Evolutionary conservation across 2,888 invertebrate genomes (phyloP).

Genomic region (Myathropa florea): DNA sequence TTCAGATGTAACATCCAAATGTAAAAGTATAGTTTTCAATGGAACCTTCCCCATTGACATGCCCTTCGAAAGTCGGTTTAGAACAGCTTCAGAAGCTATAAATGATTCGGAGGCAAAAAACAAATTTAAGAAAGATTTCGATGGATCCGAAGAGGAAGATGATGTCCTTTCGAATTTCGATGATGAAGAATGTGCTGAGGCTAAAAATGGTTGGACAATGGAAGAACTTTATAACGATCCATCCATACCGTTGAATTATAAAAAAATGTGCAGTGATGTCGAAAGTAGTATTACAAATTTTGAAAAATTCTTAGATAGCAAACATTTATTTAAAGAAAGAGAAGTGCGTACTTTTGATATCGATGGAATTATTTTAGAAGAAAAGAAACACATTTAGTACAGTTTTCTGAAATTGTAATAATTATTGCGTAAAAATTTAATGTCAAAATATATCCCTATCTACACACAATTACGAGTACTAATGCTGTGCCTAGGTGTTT

Average conservation of each 20-base stretch:
- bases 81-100: constrained; percentile 48
- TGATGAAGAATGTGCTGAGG: constrained; percentile 71
- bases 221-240: constrained; percentile 79
- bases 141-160: constrained; percentile 71
- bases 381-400: constrained; percentile 68
- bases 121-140: constrained; percentile 38
- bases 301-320: constrained; percentile 77
- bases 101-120: constrained; percentile 77
- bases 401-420: neutral
- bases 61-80: constrained; percentile 81
- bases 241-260: constrained; percentile 79
- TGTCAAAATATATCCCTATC: too few relatives aligned
- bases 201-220: constrained; percentile 79
- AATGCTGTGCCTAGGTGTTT: too few relatives aligned
- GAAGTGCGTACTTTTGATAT: constrained; percentile 81
- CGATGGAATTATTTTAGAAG: constrained; percentile 81
- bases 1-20: constrained; percentile 22
- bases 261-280: constrained; percentile 79
- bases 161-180: constrained; percentile 74
- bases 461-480: too few relatives aligned
- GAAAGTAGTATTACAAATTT: constrained; percentile 79
- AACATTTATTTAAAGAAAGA: constrained; percentile 54
- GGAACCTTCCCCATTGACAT: constrained; percentile 93
- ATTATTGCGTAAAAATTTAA: neutral
- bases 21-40: constrained; percentile 85